Base-by-base conservation (phyloP, 2,888 invertebrate genomes). In the Vanessa cardui region DNA sequence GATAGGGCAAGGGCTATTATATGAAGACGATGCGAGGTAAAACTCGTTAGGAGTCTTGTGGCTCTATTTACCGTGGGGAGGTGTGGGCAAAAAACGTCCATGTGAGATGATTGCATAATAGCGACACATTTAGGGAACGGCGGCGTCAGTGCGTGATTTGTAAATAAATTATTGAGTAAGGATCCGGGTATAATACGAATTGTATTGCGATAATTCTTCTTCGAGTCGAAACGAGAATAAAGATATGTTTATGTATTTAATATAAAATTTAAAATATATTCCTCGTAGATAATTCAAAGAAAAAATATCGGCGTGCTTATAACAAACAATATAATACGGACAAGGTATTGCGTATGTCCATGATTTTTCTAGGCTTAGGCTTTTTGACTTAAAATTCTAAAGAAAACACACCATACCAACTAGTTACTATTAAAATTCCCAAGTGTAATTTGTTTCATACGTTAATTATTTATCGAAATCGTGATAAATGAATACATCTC, bases 1-100 rank as follows among this genome's bases (percentile, higher is more conserved):
- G 92, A 89, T 90, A 86, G 90, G 89, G 90, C 90, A 86, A 86
- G 89, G 89, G 88, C 86, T 87, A 86, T 89, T 89, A 88, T 87
- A 86, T 84, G 80, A 83, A 85, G 78, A 78, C 78, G 80, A 80
- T 78, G 75, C 78, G 76, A 81, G 72, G 73, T 74, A 74, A 73
- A 83, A 82, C 84, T 82, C 82, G 80, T 80, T 79, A 80, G 79
- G 82, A 82, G 83, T 80, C 85, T 83, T 80, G 86, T 83, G 83
- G 85, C 85, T 80, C 76, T 84, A 83, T 86, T 86, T 86, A 87
- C 88, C 84, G 87, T 85, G 85, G 89, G 88, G 88, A 87, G 81
- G 82, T 73, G 82, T 77, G 80, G 78, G 81, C 80, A 86, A 87
- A 88, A 88, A 88, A 84, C 80, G 76, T 78, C 77, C 81, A 81